Base-by-base conservation (phyloP, 2,113 vertebrate species). In the Pionites leucogaster region DNA sequence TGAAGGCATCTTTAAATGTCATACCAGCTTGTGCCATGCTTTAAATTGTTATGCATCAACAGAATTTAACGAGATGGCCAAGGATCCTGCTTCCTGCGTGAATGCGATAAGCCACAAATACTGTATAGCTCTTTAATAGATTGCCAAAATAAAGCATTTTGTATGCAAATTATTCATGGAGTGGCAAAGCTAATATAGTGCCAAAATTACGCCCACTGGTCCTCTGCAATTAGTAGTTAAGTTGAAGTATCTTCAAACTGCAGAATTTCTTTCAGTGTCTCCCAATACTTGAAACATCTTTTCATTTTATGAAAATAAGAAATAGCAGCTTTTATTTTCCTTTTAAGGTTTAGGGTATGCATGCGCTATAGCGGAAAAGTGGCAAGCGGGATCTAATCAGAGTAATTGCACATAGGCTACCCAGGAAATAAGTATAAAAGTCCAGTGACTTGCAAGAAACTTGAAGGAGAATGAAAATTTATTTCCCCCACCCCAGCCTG, bases 91-190 rank as follows among this genome's bases (percentile, higher is more conserved):
- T 99, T 99, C 99, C 99, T 99, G 99, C 97, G 98, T 98, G 98
- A 98, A 98, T 96, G 99, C 98, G 99, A 99, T 99, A 99, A 99
- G 99, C 99, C 98, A 98, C 98, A 99, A 99, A 99, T 99, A 99
- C 99, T 99, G 99, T 99, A 98, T 98, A 99, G 98, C 98, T 99
- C 99, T 99, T 99, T 99, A 99, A 99, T 99, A 99, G 99, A 99
- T 99, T 99, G 99, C 99, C 99, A 99, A 99, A 99, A 99, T 99
- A 99, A 99, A 99, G 99, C 99, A 99, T 99, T 99, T 99, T 99
- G 99, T 99, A 99, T 99, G 99, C 99, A 99, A 99, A 99, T 99
- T 99, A 98, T 98, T 99, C 98, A 99, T 99, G 98, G 99, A 99
- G 98, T 99, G 99, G 99, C 98, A 99, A 99, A 99, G 99, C 99